These are phyloP conservation scores for Volucella inflata DNA, from an alignment of 2,888 invertebrate species.

Conservation along the genomic window DNA sequence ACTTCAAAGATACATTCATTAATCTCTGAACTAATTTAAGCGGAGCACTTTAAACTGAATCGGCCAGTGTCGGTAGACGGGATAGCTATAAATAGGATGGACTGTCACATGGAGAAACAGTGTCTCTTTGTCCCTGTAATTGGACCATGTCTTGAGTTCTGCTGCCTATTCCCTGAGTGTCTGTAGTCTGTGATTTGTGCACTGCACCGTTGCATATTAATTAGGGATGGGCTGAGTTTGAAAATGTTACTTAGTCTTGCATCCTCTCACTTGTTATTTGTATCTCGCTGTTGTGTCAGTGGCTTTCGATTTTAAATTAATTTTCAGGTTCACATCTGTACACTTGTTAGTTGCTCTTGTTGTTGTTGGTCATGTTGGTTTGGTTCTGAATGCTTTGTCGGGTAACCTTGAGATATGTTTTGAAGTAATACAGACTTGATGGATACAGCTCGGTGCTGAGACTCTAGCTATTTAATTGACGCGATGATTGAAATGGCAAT, in stretches of 20 bases:
- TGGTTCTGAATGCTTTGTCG: background rate
- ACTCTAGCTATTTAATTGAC: too few species aligned
- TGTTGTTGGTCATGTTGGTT: too few species aligned
- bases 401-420: conserved; percentile 45
- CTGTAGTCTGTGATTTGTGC: background rate
- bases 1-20: conserved; percentile 29
- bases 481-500: too few species aligned
- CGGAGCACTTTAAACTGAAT: conserved; percentile 14
- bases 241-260: conserved; percentile 18
- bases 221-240: conserved; percentile 45
- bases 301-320: conserved; percentile 61
- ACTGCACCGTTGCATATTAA: conserved; percentile 62
- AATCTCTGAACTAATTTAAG: conserved; percentile 35
- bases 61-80: conserved; percentile 25
- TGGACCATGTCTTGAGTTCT: background rate
- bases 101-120: conserved; percentile 2
- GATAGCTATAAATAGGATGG: conserved; percentile 57
- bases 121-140: background rate
- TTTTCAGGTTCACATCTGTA: conserved; percentile 52
- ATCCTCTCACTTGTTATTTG: too few species aligned
- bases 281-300: background rate
- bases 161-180: background rate
- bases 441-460: too few species aligned
- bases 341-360: background rate
- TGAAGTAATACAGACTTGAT: background rate